Base-by-base conservation (phyloP, 1,140 invertebrate genomes). In the Manduca sexta region DNA sequence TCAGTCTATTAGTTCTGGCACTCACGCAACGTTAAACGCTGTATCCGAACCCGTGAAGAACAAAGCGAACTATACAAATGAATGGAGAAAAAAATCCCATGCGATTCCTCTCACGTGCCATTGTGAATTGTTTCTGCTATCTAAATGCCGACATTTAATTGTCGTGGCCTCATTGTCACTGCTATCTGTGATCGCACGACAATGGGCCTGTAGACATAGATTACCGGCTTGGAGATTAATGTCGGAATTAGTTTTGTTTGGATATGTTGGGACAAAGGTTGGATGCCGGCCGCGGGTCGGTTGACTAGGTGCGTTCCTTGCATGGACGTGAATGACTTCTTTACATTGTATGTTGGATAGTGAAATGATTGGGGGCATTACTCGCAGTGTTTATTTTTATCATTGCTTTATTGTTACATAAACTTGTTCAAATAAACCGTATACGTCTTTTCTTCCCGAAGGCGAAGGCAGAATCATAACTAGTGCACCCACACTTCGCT, bases 21-120 rank as follows among this genome's bases (percentile, higher is more conserved):
- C 11, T 14, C n/a, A 13, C 17, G 11, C n/a, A 44, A 17, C 42
- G 42, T 33, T 44, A 30, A 44, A 44, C 55, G 48, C 41, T 42
- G 47, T 61, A 53, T 60, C 57, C 56, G 45, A 34, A 47, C 49
- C 57, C 42, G 55, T 57, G 58, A 64, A 64, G 49, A 64, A 65
- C 62, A 47, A 52, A 57, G 55, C 59, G 56, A 52, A 49, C 63
- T 63, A 71, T 74, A 72, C 57, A 67, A 69, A 68, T 55, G 47
- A 52, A 64, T 56, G 56, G 54, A 67, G 53, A 66, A 59, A 72
- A 70, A 70, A 73, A 66, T 62, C 69, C 64, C 73, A 68, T 76
- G 73, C 70, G 63, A 72, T 74, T 70, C 62, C 65, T 80, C 76
- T 76, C 70, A 77, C 72, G 72, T 75, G 68, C 68, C 55, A 73